These are phyloP conservation scores for Glaucidium brasilianum DNA, from an alignment of 2,113 vertebrate genomes.

Conservation along the genomic window DNA sequence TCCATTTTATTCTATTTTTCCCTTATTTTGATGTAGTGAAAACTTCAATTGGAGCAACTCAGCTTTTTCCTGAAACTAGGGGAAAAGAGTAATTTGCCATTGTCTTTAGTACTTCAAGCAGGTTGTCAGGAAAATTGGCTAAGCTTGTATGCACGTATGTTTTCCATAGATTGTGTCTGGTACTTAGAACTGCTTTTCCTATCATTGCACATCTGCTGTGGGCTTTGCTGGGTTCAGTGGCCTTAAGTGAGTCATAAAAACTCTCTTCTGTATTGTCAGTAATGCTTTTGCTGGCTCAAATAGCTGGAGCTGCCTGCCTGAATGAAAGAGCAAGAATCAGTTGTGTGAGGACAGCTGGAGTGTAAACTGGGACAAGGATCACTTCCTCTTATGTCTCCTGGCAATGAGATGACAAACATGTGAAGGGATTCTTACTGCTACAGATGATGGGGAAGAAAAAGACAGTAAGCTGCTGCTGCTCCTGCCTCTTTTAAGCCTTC, in stretches of 20 bases:
- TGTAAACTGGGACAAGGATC: background rate
- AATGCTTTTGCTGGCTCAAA: background rate
- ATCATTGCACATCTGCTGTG: background rate
- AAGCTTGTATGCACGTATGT: background rate
- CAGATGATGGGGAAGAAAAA: background rate
- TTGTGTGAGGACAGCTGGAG: background rate
- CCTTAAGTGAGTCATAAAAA: background rate
- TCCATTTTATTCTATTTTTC: background rate
- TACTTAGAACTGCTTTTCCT: background rate
- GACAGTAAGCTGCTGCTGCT: background rate
- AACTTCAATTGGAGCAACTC: background rate
- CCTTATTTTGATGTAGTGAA: background rate
- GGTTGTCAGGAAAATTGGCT: background rate
- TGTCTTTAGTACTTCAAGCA: background rate
- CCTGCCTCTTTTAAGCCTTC: background rate
- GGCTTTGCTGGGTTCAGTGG: background rate
- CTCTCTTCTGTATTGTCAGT: background rate
- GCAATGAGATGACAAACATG: background rate
- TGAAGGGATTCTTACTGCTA: background rate
- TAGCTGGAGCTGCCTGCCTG: background rate
- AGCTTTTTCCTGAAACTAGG: background rate
- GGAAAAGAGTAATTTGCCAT: background rate
- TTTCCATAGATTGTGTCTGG: background rate
- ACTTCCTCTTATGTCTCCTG: background rate
- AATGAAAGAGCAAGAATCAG: background rate